These are phyloP conservation scores for Heterohyrax brucei DNA, from an alignment of 2,797 vertebrate species.

Conservation along the genomic window DNA sequence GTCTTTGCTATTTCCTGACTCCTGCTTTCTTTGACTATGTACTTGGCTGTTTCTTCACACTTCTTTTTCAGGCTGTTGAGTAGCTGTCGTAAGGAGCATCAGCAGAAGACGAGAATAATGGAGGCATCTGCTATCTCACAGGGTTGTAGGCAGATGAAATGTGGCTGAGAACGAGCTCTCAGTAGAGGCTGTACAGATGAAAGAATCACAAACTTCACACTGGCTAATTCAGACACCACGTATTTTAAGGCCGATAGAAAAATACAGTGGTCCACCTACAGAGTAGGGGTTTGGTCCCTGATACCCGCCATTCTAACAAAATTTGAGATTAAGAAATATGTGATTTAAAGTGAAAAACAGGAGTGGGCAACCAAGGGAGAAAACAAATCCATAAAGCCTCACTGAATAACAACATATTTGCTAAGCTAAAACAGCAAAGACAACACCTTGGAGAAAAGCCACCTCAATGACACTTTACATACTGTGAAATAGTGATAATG, in stretches of 20 bases:
- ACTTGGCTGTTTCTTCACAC: background rate
- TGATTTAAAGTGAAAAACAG: background rate
- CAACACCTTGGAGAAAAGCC: background rate
- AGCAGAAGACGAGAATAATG: slow-evolving; percentile 30
- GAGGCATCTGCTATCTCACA: background rate
- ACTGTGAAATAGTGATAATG: slow-evolving; percentile 42
- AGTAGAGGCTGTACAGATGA: slow-evolving; percentile 10
- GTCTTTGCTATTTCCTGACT: slow-evolving; percentile 5
- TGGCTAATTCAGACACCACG: slow-evolving; percentile 10
- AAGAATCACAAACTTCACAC: background rate
- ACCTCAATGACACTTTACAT: background rate
- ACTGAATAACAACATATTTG: background rate
- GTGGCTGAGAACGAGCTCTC: background rate
- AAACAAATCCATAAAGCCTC: slow-evolving; percentile 39
- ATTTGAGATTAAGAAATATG: slow-evolving; percentile 65
- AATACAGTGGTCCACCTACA: background rate
- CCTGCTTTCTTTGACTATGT: slow-evolving; percentile 42
- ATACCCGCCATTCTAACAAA: slow-evolving; percentile 15
- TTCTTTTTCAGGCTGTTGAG: background rate
- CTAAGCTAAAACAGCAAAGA: slow-evolving; percentile 1
- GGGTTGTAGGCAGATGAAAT: background rate
- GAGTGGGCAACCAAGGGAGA: background rate
- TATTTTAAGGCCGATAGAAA: slow-evolving; percentile 37
- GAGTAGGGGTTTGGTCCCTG: background rate
- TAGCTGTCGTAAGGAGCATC: background rate